Percentiles rank a stretch among this genome's conserved stretches.
Conservation (phyloP, 2,113 vertebrate species). For the Globicephala melas region DNA sequence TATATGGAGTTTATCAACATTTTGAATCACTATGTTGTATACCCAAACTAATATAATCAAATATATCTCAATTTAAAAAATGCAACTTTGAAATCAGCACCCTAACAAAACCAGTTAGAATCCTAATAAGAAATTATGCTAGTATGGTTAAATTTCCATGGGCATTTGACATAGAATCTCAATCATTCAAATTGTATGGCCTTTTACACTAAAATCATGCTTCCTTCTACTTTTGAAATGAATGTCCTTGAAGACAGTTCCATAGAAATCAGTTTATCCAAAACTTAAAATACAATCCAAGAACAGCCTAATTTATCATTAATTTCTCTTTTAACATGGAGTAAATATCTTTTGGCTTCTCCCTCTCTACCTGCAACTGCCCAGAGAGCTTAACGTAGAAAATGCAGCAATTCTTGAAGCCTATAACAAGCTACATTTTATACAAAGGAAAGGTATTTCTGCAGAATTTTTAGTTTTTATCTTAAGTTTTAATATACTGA, state of each 20-base stretch:
- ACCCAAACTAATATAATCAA: not conserved
- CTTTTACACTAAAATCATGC: not conserved
- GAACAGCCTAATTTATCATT: not conserved
- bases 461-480: not conserved
- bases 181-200: not conserved
- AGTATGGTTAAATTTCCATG: not conserved
- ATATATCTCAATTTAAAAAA: not conserved
- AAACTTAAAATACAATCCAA: slow-evolving; percentile 6
- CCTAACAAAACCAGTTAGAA: not conserved
- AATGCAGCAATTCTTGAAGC: not conserved
- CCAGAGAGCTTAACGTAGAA: not conserved
- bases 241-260: not conserved
- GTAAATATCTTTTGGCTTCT: not conserved
- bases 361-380: not conserved
- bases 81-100: not conserved
- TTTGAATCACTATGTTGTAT: not conserved
- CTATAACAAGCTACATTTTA: not conserved
- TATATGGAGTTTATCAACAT: not conserved
- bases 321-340: not conserved
- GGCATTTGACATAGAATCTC: not conserved
- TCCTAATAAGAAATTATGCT: not conserved
- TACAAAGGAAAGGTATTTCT: not conserved
- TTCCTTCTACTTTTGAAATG: not conserved
- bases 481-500: not conserved
- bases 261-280: not conserved